Base-by-base conservation (phyloP, 2,113 vertebrate genomes). In the Oreocharis arfaki region DNA sequence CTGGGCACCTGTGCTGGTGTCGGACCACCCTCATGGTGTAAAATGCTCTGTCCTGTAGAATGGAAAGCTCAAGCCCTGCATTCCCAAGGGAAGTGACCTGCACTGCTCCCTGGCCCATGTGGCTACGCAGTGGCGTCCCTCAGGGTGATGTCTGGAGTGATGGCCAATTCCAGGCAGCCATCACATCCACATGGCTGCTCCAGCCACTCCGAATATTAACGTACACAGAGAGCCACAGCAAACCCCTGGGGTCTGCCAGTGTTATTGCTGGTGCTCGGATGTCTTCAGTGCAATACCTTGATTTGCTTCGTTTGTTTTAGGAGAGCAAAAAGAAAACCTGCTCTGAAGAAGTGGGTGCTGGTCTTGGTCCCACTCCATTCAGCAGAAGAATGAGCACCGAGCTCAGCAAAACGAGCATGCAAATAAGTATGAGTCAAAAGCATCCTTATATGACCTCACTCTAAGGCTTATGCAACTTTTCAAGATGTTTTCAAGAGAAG, bases 401-500 rank as follows among this genome's bases (percentile, higher is more conserved):
- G 22, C 42, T 65, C 37, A 87, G 59, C 27, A 64, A 86, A 87
- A 88, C 0, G 17, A 61, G 4, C 23, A 30, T 55, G n/a, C 26
- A 13, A 64, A 20, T 33, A 33, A 33, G 7, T 22, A 5, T 35
- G 24, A 57, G 16, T 30, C 24, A 50, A 42, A 35, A 41, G 20
- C 16, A 49, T 57, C 50, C 44, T 85, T 22, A 11, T 13, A 23
- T 24, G 7, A 42, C 28, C 1, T 3, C 24, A 65, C 19, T 11
- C 26, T 27, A 52, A 55, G 30, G 20, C 14, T 57, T 77, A 63
- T 6, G 17, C 27, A 57, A 28, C 41, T 61, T 81, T 65, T 10
- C 0, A 0, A 7, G 20, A 23, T 0, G 2, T 70, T 84, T 65
- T 23, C 0, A 0, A 26, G 42, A 57, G 42, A 17, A 84, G 28